A percentile compares a stretch with the other conserved stretches of the same genome.
Conservation (phyloP, 2,797 vertebrate species). For the Pygocentrus nattereri region DNA sequence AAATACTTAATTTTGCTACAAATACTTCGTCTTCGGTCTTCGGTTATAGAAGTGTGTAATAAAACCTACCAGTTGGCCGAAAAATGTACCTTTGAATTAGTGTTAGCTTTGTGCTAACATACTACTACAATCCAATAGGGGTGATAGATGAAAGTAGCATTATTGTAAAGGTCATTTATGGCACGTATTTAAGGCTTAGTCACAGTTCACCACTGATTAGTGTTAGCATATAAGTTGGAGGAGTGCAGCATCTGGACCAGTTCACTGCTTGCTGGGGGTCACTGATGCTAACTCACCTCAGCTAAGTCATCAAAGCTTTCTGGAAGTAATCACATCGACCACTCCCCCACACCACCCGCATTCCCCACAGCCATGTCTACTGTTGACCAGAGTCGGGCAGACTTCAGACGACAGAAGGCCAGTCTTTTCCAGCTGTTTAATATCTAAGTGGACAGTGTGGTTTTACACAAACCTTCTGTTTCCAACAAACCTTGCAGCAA, state of each 20-base stretch:
- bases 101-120: no score
- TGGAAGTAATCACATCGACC: constrained; percentile 52
- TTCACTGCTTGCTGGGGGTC: constrained; percentile 6
- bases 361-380: not conserved
- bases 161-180: no score
- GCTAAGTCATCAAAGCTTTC: constrained; percentile 37
- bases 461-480: constrained; percentile 61
- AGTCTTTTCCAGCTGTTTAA: constrained; percentile 31
- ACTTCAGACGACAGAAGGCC: constrained; percentile 22
- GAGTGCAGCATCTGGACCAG: not conserved
- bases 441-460: constrained; percentile 43
- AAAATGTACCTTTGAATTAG: no score
- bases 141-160: no score
- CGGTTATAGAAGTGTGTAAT: no score
- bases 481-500: constrained; percentile 59
- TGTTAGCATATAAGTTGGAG: not conserved
- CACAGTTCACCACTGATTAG: not conserved
- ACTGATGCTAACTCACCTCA: constrained; percentile 37
- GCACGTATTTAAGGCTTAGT: no score
- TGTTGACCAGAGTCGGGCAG: constrained; percentile 23
- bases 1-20: no score
- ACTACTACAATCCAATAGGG: no score
- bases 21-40: no score
- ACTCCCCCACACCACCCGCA: not conserved
- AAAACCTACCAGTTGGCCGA: no score